Conservation (phyloP, 2,797 vertebrate species). For the Cossypha caffra region DNA sequence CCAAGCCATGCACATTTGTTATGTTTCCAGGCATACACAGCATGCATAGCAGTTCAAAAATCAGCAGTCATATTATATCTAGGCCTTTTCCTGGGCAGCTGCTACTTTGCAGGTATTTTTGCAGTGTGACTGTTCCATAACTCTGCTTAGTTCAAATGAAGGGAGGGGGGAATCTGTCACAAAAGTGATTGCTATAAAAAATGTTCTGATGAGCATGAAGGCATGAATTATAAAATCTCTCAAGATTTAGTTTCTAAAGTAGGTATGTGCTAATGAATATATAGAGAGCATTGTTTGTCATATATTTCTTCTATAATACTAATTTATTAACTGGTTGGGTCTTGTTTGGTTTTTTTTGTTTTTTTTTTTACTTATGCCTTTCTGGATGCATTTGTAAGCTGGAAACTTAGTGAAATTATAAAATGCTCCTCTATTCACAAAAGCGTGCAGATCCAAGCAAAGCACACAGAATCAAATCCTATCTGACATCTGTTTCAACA, state of each 20-base stretch:
- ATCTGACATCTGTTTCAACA: not conserved
- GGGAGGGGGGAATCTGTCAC: conserved; percentile 30
- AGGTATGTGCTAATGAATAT: conserved; percentile 51
- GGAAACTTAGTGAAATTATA: not conserved
- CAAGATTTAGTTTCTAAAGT: conserved; percentile 57
- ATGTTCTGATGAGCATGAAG: conserved; percentile 60
- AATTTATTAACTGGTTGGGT: conserved; percentile 29
- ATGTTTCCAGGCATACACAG: conserved; percentile 77
- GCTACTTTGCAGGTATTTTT: conserved; percentile 4
- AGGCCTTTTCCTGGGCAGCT: conserved; percentile 54
- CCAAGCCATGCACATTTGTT: conserved; percentile 77
- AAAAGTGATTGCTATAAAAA: conserved; percentile 62
- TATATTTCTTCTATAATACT: conserved; percentile 37
- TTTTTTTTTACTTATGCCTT: not conserved
- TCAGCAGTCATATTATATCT: conserved; percentile 65
- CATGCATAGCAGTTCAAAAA: conserved; percentile 74
- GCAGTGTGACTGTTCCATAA: conserved; percentile 30
- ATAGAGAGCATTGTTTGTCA: conserved; percentile 34
- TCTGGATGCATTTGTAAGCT: not conserved
- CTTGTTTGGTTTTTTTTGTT: no score
- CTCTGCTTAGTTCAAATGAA: conserved; percentile 24
- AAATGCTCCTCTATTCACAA: conserved; percentile 17
- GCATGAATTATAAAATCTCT: conserved; percentile 59
- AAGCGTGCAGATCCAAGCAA: not conserved
- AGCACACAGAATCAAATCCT: not conserved